A percentile compares a stretch with the other conserved stretches of the same genome.
Conservation (phyloP, 2,113 vertebrate species). For the Zosterops pallidus region DNA sequence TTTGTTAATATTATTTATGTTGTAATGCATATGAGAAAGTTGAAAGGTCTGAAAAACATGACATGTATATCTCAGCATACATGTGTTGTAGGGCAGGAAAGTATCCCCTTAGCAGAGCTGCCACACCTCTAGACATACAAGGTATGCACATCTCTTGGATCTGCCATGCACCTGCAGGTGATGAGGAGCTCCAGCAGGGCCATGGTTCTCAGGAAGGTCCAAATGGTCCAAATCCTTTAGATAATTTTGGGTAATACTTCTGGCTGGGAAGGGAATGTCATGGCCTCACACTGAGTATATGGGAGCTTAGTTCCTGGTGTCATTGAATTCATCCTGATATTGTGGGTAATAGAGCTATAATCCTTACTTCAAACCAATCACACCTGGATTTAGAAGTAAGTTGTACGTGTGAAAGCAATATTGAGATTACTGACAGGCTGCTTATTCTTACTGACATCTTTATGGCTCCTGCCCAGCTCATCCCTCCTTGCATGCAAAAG, state of each 20-base stretch:
- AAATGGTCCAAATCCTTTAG: not conserved
- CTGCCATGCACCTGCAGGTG: not conserved
- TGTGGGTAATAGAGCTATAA: not conserved
- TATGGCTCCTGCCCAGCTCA: not conserved
- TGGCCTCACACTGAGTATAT: not conserved
- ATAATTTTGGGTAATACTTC: not conserved
- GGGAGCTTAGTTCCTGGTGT: not conserved
- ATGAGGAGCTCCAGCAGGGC: not conserved
- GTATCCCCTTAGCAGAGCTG: not conserved
- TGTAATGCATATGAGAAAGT: not conserved
- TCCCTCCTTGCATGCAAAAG: not conserved
- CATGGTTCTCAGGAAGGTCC: not conserved
- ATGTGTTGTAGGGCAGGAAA: not conserved
- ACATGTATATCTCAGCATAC: not conserved
- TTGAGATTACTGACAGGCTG: not conserved
- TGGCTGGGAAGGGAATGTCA: not conserved
- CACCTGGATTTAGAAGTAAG: not conserved
- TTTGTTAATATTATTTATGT: not conserved
- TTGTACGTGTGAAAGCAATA: not conserved
- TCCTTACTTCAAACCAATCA: not conserved
- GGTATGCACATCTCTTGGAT: accelerated
- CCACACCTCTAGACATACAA: not conserved
- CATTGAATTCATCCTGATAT: not conserved
- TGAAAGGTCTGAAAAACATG: not conserved
- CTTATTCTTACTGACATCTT: not conserved